Evolutionary conservation across 2,113 vertebrate genomes (phyloP).

Genomic region (Sarotherodon lohbergeri): DNA sequence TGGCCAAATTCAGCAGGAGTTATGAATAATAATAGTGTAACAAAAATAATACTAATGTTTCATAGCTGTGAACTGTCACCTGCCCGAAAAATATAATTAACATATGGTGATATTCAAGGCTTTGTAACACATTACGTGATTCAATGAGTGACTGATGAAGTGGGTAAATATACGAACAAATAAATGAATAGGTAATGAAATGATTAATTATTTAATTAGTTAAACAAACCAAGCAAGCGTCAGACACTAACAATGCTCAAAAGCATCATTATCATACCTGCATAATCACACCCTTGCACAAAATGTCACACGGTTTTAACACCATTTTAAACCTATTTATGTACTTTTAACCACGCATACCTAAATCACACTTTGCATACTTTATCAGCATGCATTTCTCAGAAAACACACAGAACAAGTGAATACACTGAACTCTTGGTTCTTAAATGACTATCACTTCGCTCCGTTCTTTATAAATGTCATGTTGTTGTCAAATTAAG

Average conservation of each 20-base stretch:
- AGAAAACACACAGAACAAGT: not conserved
- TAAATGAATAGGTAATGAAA: constrained; percentile 60
- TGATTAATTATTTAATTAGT: constrained; percentile 54
- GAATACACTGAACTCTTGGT: not conserved
- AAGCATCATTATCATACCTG: constrained; percentile 34
- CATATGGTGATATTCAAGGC: constrained; percentile 22
- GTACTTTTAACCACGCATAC: not conserved
- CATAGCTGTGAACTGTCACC: not conserved
- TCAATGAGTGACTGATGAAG: constrained; percentile 55
- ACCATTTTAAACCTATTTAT: not conserved
- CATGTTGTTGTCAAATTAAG: not conserved
- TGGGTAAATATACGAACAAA: constrained; percentile 39
- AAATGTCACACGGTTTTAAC: not conserved
- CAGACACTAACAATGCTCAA: constrained; percentile 11
- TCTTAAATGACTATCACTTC: not conserved
- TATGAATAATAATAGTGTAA: not conserved
- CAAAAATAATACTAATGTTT: not conserved
- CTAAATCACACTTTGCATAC: not conserved
- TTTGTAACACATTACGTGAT: constrained; percentile 47
- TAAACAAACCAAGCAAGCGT: constrained; percentile 38
- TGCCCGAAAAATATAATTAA: not conserved
- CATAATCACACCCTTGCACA: constrained; percentile 22
- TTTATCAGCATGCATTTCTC: not conserved
- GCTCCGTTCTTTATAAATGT: not conserved
- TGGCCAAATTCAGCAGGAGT: not conserved